A percentile compares a stretch with the other conserved stretches of the same genome.
phyloP scores from a whole-genome alignment of 2,888 invertebrate species.

The Ennomos erosarius region DNA sequence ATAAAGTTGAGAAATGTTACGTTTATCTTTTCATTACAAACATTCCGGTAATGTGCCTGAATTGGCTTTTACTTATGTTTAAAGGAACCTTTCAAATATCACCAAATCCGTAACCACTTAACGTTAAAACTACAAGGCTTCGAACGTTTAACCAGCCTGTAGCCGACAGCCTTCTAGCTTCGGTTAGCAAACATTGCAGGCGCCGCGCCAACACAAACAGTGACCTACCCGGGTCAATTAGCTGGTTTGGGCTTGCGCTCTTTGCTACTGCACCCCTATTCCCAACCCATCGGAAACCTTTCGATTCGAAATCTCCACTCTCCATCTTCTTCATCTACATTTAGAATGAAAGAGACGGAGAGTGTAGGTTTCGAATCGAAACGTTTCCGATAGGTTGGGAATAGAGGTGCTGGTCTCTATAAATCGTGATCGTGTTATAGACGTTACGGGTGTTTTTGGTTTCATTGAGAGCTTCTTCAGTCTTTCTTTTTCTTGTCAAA shows the following conservation, averaged over 20 bases:
- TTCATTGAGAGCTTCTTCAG: slow-evolving; percentile 3
- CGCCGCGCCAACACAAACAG: slow-evolving; percentile 66
- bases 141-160: slow-evolving; percentile 37
- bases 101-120: slow-evolving; percentile 3
- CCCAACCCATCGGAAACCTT: too few relatives aligned
- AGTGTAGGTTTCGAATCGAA: too few relatives aligned
- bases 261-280: too few relatives aligned
- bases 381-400: too few relatives aligned
- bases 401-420: slow-evolving; percentile 35
- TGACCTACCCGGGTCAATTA: slow-evolving; percentile 62
- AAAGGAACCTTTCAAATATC: slow-evolving; percentile 1
- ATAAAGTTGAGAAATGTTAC: too few relatives aligned
- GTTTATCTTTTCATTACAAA: too few relatives aligned
- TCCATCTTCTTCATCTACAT: too few relatives aligned
- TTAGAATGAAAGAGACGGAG: too few relatives aligned
- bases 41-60: too few relatives aligned
- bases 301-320: too few relatives aligned
- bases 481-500: background rate
- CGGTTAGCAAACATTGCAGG: slow-evolving; percentile 61
- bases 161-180: slow-evolving; percentile 55
- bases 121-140: slow-evolving; percentile 18
- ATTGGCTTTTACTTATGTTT: background rate
- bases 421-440: slow-evolving; percentile 21
- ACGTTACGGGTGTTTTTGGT: slow-evolving; percentile 2
- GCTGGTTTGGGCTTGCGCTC: slow-evolving; percentile 46